These are phyloP conservation scores for Calidris pugnax DNA, from an alignment of 2,113 vertebrate genomes.

Conservation along the genomic window DNA sequence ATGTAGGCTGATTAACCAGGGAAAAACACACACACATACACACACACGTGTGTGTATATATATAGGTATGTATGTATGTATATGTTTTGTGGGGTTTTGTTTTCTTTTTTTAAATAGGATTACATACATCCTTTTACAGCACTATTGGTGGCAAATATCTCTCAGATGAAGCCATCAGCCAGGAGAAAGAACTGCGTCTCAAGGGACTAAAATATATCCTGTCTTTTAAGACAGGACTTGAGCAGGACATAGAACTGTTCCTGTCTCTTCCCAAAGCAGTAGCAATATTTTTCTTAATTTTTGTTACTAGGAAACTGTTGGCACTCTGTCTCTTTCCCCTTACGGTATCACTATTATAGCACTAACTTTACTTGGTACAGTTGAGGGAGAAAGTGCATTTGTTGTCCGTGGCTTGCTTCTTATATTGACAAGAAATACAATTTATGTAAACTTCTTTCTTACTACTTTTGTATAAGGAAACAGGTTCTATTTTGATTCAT, in stretches of 20 bases:
- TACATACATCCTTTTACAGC: neutral
- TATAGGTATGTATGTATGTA: neutral
- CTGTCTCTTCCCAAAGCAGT: neutral
- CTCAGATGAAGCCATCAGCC: conserved; percentile 32
- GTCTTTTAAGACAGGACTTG: neutral
- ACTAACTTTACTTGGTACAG: neutral
- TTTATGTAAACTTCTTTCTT: neutral
- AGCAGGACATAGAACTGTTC: neutral
- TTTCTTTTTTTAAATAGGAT: neutral
- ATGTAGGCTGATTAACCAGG: conserved; percentile 47
- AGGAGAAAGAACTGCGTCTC: neutral
- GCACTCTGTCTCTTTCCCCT: neutral
- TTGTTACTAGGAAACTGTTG: neutral
- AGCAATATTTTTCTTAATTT: neutral
- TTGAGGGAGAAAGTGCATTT: conserved; percentile 1
- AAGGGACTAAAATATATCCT: neutral
- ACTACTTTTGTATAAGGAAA: neutral
- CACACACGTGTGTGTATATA: neutral
- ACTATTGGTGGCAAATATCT: neutral
- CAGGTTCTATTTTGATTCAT: neutral
- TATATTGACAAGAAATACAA: neutral
- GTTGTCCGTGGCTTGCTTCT: neutral
- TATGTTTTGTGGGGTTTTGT: neutral
- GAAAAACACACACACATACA: neutral
- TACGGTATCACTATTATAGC: neutral